Evolutionary conservation across 2,113 vertebrate genomes (phyloP), one percentile per base, ranked within the genome.

Genomic region (Micronycteris hirsuta): DNA sequence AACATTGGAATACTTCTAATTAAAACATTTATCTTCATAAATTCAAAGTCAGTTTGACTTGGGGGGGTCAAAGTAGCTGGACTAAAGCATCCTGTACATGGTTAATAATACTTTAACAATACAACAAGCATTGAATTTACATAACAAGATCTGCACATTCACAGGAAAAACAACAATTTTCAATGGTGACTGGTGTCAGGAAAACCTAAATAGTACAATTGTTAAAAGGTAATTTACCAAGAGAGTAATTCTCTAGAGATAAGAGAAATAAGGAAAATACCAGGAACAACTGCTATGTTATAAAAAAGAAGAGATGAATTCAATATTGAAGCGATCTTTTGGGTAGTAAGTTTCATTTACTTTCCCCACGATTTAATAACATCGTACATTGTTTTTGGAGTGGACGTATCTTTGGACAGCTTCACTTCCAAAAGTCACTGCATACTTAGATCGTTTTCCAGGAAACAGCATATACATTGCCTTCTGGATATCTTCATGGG

Each of bases 321-420:
- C n/a, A 74, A 47, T 49, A 38, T 20, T 71, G 49, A 89, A 85
- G 31, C 54, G 41, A 49, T 80, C 3, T 0, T 89, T 68, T 43
- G 74, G 61, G 70, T 82, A 47, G 49, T 82, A 71, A 73, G 49
- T 36, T 82, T 49, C 24, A 31, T 91, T 96, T 91, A 97, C 83
- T 97, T 95, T 71, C 61, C 81, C 86, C 96, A 90, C 49, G 86
- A 68, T 93, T 77, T 54, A 33, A 31, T 36, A 89, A 33, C 52
- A 31, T 82, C 93, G 81, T 31, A 24, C 13, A 5, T 16, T 65
- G 38, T 43, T 56, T 49, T 91, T 70, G 56, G 96, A 97, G 28
- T 31, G 31, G 74, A 86, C 36, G 41, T 93, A 98, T 94, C 94
- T 95, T 31, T 54, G 67, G 74, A 97, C 96, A 16, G 96, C 96